Conservation (phyloP, 2,888 invertebrate species). For the Agrilus cyanescens region DNA sequence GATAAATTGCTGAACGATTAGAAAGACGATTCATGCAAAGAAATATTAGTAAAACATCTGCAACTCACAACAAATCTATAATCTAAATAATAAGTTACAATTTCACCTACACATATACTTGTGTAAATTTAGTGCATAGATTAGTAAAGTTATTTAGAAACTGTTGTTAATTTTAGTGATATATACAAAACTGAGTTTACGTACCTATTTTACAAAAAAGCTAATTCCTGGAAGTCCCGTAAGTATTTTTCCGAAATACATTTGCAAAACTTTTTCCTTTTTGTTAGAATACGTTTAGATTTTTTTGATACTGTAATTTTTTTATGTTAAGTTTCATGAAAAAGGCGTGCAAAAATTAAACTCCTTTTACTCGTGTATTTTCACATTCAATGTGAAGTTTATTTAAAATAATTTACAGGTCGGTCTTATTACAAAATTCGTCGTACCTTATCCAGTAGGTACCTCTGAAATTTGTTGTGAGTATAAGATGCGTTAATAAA, state of each 20-base stretch:
- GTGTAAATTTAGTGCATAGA: slow-evolving; percentile 15
- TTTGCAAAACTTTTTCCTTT: slow-evolving; percentile 10
- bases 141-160: slow-evolving; percentile 19
- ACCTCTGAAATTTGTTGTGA: slow-evolving; percentile 36
- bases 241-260: slow-evolving; percentile 14
- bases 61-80: slow-evolving; percentile 35
- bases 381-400: slow-evolving; percentile 6
- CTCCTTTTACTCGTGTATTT: too few species aligned
- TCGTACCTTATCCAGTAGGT: slow-evolving; percentile 17
- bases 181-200: slow-evolving; percentile 15
- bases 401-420: slow-evolving; percentile 28
- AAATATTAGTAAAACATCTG: slow-evolving; percentile 26
- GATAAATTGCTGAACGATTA: not conserved
- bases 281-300: too few species aligned
- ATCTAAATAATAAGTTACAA: slow-evolving; percentile 7
- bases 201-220: slow-evolving; percentile 15
- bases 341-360: too few species aligned
- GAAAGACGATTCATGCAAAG: slow-evolving; percentile 7
- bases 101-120: slow-evolving; percentile 12
- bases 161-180: slow-evolving; percentile 17
- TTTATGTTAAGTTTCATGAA: too few species aligned
- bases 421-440: slow-evolving; percentile 20
- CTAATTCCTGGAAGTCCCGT: slow-evolving; percentile 10
- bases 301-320: too few species aligned
- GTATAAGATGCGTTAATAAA: slow-evolving; percentile 38